A percentile compares a stretch with the other conserved stretches of the same genome.
Conservation (phyloP, 2,113 vertebrate genomes). For the Mionectes macconnelli region DNA sequence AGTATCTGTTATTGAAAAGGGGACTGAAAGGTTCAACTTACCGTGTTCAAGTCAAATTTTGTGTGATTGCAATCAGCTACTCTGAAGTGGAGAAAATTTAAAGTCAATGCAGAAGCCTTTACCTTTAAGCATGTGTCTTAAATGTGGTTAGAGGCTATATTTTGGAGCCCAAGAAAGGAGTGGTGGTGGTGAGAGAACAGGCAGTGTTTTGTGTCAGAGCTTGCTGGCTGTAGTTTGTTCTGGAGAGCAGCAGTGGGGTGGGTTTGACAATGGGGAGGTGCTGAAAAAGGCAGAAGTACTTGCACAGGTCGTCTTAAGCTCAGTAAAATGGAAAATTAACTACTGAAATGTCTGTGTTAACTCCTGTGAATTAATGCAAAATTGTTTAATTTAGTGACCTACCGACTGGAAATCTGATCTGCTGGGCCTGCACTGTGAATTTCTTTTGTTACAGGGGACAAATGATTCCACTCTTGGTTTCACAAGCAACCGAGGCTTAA, state of each 20-base stretch:
- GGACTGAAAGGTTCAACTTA: background rate
- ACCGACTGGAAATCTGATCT: background rate
- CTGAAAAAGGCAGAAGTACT: background rate
- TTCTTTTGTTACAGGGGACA: background rate
- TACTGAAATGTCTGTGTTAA: background rate
- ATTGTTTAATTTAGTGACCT: background rate
- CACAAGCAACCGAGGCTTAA: background rate
- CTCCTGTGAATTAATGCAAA: background rate
- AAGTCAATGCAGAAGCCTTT: background rate
- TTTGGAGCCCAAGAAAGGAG: background rate
- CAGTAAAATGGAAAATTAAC: background rate
- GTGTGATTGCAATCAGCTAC: background rate
- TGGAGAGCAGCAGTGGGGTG: background rate
- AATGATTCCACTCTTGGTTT: background rate
- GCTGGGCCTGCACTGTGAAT: background rate
- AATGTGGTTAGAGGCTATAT: background rate
- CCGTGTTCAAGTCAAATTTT: background rate
- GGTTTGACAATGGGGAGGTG: background rate
- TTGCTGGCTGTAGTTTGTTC: background rate
- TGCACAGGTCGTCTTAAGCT: background rate
- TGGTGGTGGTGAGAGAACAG: background rate
- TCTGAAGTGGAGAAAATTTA: background rate
- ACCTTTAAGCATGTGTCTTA: background rate
- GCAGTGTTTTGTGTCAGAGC: background rate
- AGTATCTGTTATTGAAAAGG: background rate